phyloP scores from a whole-genome alignment of 2,797 vertebrate species.

The Enteromius anoplus region DNA sequence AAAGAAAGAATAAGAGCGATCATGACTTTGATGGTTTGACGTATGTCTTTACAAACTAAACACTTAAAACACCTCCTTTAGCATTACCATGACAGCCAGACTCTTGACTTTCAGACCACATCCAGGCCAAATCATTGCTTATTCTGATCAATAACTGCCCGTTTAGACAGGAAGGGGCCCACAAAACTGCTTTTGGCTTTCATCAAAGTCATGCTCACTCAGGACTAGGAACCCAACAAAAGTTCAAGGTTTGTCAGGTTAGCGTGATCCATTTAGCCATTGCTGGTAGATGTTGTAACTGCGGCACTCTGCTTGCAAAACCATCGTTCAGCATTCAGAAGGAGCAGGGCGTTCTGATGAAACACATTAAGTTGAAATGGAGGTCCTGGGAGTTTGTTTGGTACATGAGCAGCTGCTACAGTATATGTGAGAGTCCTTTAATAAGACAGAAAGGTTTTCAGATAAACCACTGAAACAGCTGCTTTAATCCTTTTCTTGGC shows the following conservation, averaged over 20 bases:
- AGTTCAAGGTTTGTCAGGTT: background rate
- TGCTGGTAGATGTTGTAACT: background rate
- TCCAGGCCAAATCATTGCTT: background rate
- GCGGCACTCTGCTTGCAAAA: background rate
- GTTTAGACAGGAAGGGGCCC: background rate
- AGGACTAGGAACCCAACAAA: background rate
- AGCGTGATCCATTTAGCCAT: background rate
- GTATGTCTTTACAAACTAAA: background rate
- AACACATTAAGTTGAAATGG: conserved; percentile 40
- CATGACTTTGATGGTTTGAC: background rate
- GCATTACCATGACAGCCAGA: background rate
- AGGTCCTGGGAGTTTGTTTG: conserved; percentile 35
- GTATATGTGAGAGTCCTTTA: conserved; percentile 44
- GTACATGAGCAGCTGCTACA: conserved; percentile 50
- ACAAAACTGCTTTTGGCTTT: conserved; percentile 3
- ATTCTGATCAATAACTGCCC: background rate
- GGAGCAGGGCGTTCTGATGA: background rate
- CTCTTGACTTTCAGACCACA: background rate
- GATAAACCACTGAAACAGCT: conserved; percentile 54
- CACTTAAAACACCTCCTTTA: background rate
- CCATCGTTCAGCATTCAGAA: background rate
- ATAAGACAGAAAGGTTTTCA: conserved; percentile 55
- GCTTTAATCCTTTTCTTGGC: conserved; percentile 44
- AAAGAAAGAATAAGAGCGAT: background rate
- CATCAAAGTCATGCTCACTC: background rate